Base-by-base conservation (phyloP, 2,888 invertebrate species). In the Drosophila macrospina region DNA sequence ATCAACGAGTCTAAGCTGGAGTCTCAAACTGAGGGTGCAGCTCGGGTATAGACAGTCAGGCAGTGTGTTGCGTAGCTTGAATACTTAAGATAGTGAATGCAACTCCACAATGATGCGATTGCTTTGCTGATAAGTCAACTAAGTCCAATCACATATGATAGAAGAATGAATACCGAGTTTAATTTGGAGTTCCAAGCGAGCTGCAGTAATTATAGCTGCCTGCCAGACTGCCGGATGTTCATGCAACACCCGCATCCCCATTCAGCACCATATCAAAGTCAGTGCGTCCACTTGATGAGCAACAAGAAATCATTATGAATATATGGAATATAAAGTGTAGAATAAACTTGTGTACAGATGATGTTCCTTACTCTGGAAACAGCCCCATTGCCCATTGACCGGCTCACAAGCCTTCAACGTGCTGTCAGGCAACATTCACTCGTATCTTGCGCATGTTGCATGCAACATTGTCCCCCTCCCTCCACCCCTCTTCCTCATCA, bases 371-470 rank as follows among this genome's bases (percentile, higher is more conserved):
- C 24, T 50, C 36, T 28, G 36, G 26, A 44, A 45, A 44, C 36
- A 26, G 56, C 13, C 28, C 16, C 41, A 15, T 44, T 41, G 34
- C 42, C 41, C 42, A 30, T 36, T 50, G 48, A 8, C 50, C 50
- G 54, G 41, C 61, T 60, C 36, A 13, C 37, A 32, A 55, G 76
- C 59, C 74, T 74, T 3, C 74, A 77, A 59, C 86, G 61, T 69
- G 78, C 82, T 75, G 70, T 84, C 81, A 75, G 75, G 67, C 77
- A 86, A 64, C 74, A 70, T 70, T 78, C 74, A 78, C 71, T 81
- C 74, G 76, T 54, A 61, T 69, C 68, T 78, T 81, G 86, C 85
- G 79, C 83, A 83, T 83, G 83, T 83, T 86, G 86, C 83, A 83
- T 86, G 83, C 83, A 83, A 88, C 86, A 76, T 69, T 71, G 51